Conservation (phyloP, 2,113 vertebrate genomes). For the Alectura lathami region DNA sequence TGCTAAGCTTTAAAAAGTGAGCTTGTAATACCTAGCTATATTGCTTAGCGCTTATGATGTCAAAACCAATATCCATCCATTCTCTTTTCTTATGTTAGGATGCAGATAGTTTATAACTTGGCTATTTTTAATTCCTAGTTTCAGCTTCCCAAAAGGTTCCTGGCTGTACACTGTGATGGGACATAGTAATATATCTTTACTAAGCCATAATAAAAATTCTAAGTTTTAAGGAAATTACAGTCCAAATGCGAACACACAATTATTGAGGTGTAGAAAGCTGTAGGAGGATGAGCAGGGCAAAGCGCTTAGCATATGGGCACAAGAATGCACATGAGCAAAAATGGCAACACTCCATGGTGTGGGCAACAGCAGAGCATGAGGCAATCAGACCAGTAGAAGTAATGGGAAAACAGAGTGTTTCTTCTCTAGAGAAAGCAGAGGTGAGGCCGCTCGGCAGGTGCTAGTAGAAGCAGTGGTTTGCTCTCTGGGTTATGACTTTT, state of each 20-base stretch:
- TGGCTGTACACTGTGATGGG: background rate
- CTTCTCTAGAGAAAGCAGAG: background rate
- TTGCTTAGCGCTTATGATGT: background rate
- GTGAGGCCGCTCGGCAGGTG: background rate
- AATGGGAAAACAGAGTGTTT: background rate
- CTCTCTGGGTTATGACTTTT: background rate
- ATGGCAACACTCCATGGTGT: accelerated
- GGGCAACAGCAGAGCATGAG: background rate
- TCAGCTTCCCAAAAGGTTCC: background rate
- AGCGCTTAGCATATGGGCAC: background rate
- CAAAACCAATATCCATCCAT: background rate
- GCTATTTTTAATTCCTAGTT: background rate
- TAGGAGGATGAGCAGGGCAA: background rate
- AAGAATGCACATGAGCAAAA: accelerated
- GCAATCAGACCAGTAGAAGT: too few species aligned
- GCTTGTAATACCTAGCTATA: background rate
- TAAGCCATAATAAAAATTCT: background rate
- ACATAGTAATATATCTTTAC: background rate
- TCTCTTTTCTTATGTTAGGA: background rate
- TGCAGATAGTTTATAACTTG: background rate
- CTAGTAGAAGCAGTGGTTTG: background rate
- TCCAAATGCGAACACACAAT: background rate
- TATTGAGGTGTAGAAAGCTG: background rate
- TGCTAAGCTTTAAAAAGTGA: background rate
- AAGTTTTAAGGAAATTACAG: background rate